Base-by-base conservation (phyloP, 2,888 invertebrate genomes). In the Dryococelus australis region DNA sequence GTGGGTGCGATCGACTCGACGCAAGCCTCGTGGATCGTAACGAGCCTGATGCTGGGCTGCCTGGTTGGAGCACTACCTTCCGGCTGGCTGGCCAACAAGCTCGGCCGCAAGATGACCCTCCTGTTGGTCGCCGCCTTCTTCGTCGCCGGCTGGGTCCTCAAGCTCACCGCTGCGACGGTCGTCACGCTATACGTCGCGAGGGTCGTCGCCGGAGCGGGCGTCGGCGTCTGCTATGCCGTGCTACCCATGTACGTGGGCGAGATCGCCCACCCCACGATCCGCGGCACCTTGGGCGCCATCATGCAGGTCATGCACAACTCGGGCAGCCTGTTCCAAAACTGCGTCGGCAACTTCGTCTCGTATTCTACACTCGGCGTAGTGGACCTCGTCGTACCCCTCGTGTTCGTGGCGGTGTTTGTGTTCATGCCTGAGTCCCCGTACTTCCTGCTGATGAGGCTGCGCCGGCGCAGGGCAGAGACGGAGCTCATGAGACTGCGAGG, bases 381-480 rank as follows among this genome's bases (percentile, higher is more conserved):
- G n/a, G 96, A 96, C 88, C 94, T 94, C 0, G 89, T 94, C 0
- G 93, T 96, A 9, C 96, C 98, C 0, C 91, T 97, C 0, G 90
- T 97, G 10, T 96, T 97, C 90, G 95, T 95, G 0, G 90, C 93
- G 0, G 93, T 96, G 2, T 96, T 97, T 92, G 94, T 96, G 90
- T 96, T 97, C 90, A 96, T 98, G 95, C 98, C 98, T 0, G 98
- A 98, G 92, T 95, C 97, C 9, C 98, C 98, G 0, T 94, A 95
- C 51, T 97, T 80, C n/a, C 28, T 47, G 43, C 85, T 87, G 9
- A 85, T 84, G 47, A 85, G 85, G 16, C 4, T 5, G 47, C 47
- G 47, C 8, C 47, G 47, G 47, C 10, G 16, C 12, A 47, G 47
- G 16, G 16, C 47, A 8, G 47, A 47, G 16, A 47, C 10, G 16